These are phyloP conservation scores for Ranitomeya imitator DNA, from an alignment of 2,113 vertebrate genomes.

Conservation along the genomic window DNA sequence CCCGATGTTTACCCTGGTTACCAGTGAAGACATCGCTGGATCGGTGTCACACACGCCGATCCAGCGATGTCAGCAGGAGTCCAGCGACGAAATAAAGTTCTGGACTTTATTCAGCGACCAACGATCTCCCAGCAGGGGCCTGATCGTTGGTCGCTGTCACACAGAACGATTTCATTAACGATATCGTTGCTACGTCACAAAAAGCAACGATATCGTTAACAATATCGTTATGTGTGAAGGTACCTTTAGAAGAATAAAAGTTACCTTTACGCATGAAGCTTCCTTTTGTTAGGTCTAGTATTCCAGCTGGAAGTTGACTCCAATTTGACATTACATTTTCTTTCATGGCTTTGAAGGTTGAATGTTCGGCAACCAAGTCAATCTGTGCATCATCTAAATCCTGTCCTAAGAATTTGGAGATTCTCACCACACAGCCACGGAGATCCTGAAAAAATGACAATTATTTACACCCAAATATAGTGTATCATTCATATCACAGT, in stretches of 20 bases:
- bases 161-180: no score
- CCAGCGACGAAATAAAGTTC: no score
- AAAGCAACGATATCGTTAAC: no score
- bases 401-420: constrained; percentile 62
- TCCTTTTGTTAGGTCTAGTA: constrained; percentile 55
- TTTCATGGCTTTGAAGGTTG: constrained; percentile 61
- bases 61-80: no score
- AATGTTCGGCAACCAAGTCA: constrained; percentile 58
- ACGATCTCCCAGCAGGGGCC: no score
- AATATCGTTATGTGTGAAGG: no score
- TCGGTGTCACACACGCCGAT: no score
- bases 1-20: no score
- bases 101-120: no score
- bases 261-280: constrained; percentile 69
- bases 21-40: no score
- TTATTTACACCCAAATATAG: not conserved
- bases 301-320: constrained; percentile 45
- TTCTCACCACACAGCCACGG: constrained; percentile 60
- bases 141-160: no score
- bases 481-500: not conserved
- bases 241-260: not conserved
- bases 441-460: constrained; percentile 64
- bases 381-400: constrained; percentile 62
- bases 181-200: no score
- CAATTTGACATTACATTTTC: constrained; percentile 70